Evolutionary conservation across 2,888 invertebrate species (phyloP), one percentile per base, ranked within the genome.

Genomic region (Eupelmus urozonus): DNA sequence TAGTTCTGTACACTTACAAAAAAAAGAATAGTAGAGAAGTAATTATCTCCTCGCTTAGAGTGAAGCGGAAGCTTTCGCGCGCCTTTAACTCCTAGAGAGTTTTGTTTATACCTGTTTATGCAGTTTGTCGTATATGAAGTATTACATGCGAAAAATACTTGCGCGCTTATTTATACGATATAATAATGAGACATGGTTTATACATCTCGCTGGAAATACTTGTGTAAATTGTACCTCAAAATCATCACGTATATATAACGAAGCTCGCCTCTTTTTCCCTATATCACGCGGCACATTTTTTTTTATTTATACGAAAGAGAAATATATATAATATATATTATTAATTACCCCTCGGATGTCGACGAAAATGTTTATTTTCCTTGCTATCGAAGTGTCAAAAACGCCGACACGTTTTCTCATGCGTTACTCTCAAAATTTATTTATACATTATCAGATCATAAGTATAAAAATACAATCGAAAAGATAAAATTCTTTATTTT

Each of bases 1-100:
- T 76, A 76, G 60, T 63, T 78, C 71, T 79, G 75, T 81, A 80
- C 79, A 81, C 62, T 82, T 79, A 80, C 73, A 81, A 76, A 74
- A 80, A 65, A 69, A 62, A 55, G 45, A 42, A 49, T 29, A 42
- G n/a, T n/a, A n/a, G n/a, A n/a, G 57, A 71, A n/a, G 13, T 45
- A n/a, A 60, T 79, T 71, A 45, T 67, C 70, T 40, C 80, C 60
- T 25, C 53, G 4, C 23, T 55, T 57, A 65, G 11, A 34, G 18
- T 57, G 7, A 59, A 57, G 63, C 18, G 34, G 25, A 76, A 57
- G 70, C 18, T 59, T 62, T 71, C 7, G 40, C 40, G 40, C 57
- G 0, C 5, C 23, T 63, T 29, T 66, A n/a, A n/a, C n/a, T 25
- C 20, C 51, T 63, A 70, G 18, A 34, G 49, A 42, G 51, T 34